These are phyloP conservation scores for Chloroceryle amazona DNA, from an alignment of 2,797 vertebrate genomes.

Conservation along the genomic window DNA sequence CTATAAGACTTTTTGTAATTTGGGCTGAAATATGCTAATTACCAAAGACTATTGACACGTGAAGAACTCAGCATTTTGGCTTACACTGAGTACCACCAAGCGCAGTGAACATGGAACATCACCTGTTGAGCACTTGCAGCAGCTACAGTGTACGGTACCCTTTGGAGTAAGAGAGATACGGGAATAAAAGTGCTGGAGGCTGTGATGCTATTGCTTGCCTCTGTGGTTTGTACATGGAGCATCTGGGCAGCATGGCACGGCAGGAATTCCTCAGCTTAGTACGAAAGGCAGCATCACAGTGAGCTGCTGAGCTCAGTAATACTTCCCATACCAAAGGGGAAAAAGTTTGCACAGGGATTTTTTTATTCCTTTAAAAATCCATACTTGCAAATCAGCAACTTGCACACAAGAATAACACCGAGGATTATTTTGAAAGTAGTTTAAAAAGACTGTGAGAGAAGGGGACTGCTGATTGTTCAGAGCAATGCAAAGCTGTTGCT, in stretches of 20 bases:
- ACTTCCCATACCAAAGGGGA: not conserved
- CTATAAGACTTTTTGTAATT: not conserved
- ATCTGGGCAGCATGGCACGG: not conserved
- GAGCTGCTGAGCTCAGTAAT: not conserved
- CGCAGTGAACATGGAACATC: slow-evolving; percentile 6
- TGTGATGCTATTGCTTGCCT: not conserved
- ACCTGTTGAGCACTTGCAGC: slow-evolving; percentile 1
- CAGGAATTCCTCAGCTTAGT: slow-evolving; percentile 5
- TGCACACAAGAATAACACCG: not conserved
- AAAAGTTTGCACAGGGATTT: not conserved
- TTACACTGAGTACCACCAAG: not conserved
- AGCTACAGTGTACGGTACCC: not conserved
- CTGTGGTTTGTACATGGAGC: not conserved
- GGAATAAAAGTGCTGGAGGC: slow-evolving; percentile 2
- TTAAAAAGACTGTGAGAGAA: slow-evolving; percentile 15
- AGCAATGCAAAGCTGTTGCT: slow-evolving; percentile 34
- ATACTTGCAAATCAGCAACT: not conserved
- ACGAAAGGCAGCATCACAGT: not conserved
- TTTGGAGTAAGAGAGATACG: not conserved
- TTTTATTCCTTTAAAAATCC: slow-evolving; percentile 5
- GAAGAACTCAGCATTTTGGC: slow-evolving; percentile 46
- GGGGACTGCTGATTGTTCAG: slow-evolving; percentile 30
- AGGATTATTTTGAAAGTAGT: slow-evolving; percentile 37
- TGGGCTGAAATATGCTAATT: slow-evolving; percentile 60
- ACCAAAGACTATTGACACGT: slow-evolving; percentile 41